Base-by-base conservation (phyloP, 2,888 invertebrate species). In the Aleiodes alternator region DNA sequence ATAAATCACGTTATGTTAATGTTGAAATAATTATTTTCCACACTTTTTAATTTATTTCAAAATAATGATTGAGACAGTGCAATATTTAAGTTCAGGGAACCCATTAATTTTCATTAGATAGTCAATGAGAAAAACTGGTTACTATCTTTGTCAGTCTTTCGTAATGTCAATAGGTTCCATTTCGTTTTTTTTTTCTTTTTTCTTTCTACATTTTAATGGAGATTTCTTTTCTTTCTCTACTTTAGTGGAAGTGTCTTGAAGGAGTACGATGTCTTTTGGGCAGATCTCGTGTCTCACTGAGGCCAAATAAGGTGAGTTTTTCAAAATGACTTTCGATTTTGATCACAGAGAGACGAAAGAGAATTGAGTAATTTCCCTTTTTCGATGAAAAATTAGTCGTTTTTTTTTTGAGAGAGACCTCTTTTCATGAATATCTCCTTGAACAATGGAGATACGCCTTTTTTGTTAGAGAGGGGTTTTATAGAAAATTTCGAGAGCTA, bases 191-290 rank as follows among this genome's bases (percentile, higher is more conserved):
- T 56, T 23, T 56, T 23, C 7, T 6, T 4, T 23, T 16, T 11
- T 70, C 57, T 75, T 53, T 14, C 61, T 3, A 31, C 29, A 43
- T 69, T 73, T 2, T 34, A 43, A 69, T 59, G 11, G 68, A 53
- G 14, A 38, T 31, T 48, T 73, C 31, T 59, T 76, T 68, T 70
- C n/a, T 78, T 72, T 82, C 76, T 82, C 80, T 78, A 73, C 93
- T 93, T 53, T 92, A 95, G 95, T 57, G 95, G 95, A 64, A 94
- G 95, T 4, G 92, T 95, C 23, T 88, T 95, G 83, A 93, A 95
- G 89, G 93, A 94, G 82, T 96, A 95, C 86, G 92, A 92, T 69
- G 94, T 93, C 6, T 96, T 94, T 88, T 96, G 95, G 95, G 92
- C 94, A 31, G 93, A 86, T 3, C 75, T 88, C 48, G 81, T 83